phyloP scores from a whole-genome alignment of 1,140 invertebrate genomes.

The Piezodorus guildinii region DNA sequence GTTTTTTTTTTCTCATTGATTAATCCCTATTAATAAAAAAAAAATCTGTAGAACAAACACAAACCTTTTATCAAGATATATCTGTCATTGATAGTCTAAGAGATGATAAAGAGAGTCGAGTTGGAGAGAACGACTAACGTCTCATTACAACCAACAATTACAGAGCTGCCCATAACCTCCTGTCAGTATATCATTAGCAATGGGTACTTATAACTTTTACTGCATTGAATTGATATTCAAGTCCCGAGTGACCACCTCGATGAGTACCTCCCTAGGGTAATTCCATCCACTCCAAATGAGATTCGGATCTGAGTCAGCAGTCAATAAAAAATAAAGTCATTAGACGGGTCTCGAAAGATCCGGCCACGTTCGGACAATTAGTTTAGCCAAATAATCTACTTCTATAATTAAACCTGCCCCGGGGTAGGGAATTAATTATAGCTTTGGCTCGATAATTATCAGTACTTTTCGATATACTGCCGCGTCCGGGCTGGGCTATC shows the following conservation, averaged over 20 bases:
- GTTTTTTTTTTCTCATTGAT: no score
- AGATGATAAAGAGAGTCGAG: no score
- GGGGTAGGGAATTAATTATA: neutral
- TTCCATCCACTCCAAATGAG: neutral
- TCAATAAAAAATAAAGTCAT: constrained; percentile 8
- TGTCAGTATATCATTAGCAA: neutral
- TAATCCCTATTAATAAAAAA: no score
- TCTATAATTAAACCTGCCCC: neutral
- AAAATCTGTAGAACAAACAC: no score
- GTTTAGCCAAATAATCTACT: constrained; percentile 6
- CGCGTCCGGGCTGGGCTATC: neutral
- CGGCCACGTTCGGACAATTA: neutral
- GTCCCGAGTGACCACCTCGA: neutral
- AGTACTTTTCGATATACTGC: neutral
- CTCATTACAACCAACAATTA: constrained; percentile 2
- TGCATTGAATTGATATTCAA: no score
- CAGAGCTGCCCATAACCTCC: neutral
- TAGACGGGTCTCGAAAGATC: neutral
- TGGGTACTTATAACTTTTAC: no score
- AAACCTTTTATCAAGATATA: no score
- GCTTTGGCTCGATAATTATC: neutral
- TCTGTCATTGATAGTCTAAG: no score
- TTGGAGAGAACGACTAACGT: neutral
- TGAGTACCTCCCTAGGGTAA: neutral
- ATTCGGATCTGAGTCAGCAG: constrained; percentile 4